phyloP scores from a whole-genome alignment of 2,888 invertebrate genomes.

The Diarsia dahlii region DNA sequence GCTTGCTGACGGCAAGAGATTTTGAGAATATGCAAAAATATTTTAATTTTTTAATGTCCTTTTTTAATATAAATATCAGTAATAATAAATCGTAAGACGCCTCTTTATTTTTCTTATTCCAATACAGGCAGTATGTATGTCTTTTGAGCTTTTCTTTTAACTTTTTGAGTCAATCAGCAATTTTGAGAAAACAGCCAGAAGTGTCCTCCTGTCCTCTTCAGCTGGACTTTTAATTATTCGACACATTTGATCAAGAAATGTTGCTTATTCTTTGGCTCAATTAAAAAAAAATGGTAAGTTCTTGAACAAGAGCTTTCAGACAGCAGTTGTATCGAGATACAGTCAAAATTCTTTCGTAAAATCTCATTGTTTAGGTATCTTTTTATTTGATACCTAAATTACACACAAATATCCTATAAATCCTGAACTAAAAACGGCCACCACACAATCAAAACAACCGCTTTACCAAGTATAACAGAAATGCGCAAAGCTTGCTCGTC shows the following conservation, averaged over 20 bases:
- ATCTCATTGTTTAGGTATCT: neutral
- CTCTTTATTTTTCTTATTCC: neutral
- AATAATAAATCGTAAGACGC: no score
- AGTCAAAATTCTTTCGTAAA: neutral
- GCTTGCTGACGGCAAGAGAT: no score
- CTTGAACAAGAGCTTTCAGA: neutral
- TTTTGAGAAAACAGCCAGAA: neutral
- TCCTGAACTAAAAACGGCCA: neutral
- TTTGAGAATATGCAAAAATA: no score
- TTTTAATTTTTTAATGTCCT: no score
- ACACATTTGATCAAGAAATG: neutral
- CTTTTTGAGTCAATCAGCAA: neutral
- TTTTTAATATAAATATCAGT: no score
- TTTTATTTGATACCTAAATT: neutral
- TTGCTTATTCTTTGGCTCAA: neutral
- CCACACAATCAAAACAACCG: neutral
- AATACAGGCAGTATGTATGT: neutral
- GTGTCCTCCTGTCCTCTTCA: neutral
- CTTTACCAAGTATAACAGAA: slow-evolving; percentile 10
- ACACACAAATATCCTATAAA: neutral
- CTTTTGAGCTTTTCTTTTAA: neutral
- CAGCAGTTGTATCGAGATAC: neutral
- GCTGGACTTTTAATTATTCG: neutral
- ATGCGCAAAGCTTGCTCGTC: slow-evolving; percentile 24
- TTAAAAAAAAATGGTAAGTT: no score